These are phyloP conservation scores for Psilanteris sp. DNA, from an alignment of 1,140 invertebrate genomes.

Conservation along the genomic window DNA sequence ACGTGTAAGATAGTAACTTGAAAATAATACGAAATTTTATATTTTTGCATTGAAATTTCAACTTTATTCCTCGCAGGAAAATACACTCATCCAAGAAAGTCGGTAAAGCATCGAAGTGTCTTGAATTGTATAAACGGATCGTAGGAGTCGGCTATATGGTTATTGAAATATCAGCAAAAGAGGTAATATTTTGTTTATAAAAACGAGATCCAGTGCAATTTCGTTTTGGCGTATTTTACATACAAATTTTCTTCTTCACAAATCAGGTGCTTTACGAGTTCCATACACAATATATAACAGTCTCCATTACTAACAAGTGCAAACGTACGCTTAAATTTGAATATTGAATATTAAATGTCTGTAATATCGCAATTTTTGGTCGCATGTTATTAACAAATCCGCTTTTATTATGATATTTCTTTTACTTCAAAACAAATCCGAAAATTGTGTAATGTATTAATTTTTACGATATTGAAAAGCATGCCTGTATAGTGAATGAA, in stretches of 20 bases:
- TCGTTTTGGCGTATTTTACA: constrained; percentile 55
- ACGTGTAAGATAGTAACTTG: too few relatives aligned
- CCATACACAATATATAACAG: constrained; percentile 30
- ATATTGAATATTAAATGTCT: too few relatives aligned
- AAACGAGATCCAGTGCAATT: constrained; percentile 52
- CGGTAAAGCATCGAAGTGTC: constrained; percentile 39
- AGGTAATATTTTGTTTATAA: constrained; percentile 44
- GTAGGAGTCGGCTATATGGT: constrained; percentile 11
- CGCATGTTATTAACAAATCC: too few relatives aligned
- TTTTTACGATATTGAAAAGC: too few relatives aligned
- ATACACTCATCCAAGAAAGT: constrained; percentile 30
- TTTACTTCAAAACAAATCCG: too few relatives aligned
- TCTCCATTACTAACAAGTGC: constrained; percentile 26
- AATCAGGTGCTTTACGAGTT: constrained; percentile 28
- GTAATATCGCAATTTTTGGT: too few relatives aligned
- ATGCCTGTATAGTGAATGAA: too few relatives aligned
- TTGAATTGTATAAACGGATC: constrained; percentile 37
- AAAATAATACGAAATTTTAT: constrained; percentile 23
- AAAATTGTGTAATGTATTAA: too few relatives aligned
- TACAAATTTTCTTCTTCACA: constrained; percentile 61
- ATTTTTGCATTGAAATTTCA: constrained; percentile 33
- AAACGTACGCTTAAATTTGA: too few relatives aligned
- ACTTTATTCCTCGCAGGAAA: constrained; percentile 27
- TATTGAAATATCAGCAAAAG: constrained; percentile 47
- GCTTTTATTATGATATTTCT: too few relatives aligned